Evolutionary conservation across 2,888 invertebrate species (phyloP), one percentile per base, ranked within the genome.

Genomic region (Spodoptera exigua): DNA sequence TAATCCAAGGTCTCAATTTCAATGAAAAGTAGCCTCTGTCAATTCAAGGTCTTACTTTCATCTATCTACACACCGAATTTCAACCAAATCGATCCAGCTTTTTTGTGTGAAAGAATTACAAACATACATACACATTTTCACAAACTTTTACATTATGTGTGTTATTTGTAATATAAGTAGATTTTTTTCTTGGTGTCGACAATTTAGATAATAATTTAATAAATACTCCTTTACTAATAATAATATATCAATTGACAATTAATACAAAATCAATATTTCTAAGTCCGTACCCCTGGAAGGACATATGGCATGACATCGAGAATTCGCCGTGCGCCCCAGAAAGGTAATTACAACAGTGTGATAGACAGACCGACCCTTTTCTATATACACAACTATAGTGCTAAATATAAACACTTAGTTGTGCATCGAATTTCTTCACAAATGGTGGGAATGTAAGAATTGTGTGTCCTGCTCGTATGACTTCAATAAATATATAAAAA

Each of bases 291-390:
- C 81, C 68, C 76, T 80, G 85, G 84, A 85, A 85, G 83, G 92
- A 92, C 93, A 92, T 86, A 91, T 91, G 92, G 89, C 92, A 91
- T 92, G 93, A 92, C 92, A 91, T 80, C 77, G 85, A 78, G 89
- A 91, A 92, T 91, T 89, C 87, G 81, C 85, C 83, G 84, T 85
- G 83, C 84, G 74, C 77, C 72, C 76, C 79, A 82, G 87, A 82
- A 83, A 84, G 86, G 90, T 92, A 92, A 93, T 92, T 92, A 92
- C 91, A 86, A 79, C 75, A 72, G 77, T 82, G 83, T 88, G 90
- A 91, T 89, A 85, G 89, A 91, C 90, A 84, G 88, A 81, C 80
- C 79, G 89, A 88, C 90, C 90, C 91, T 87, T 90, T 87, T 77
- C 64, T 68, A 69, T 68, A 72, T 69, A 72, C 76, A 70, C 77